Evolutionary conservation across 64 coral and sea anemone genomes (phyloP), one percentile per base, ranked within the genome.

Genomic region (Stichodactyla mertensii): DNA sequence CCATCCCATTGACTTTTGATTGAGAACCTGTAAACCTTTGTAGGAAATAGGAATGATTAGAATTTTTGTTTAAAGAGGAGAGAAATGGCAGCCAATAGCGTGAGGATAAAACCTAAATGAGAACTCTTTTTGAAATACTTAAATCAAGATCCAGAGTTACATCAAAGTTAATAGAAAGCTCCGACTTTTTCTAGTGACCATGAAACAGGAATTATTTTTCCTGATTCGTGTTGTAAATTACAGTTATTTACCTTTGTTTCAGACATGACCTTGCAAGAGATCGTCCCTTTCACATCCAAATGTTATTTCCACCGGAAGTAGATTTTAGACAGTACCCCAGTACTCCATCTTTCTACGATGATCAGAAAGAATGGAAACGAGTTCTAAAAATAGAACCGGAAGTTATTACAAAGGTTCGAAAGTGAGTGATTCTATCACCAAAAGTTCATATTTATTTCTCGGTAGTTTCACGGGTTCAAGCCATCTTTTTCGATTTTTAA

Each of bases 1-100:
- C 97, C 93, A 91, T 99, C 77, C 97, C 97, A 99, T 26, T 61
- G 56, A 86, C 66, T 87, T 26, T 74, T 52, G n/a, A 99, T 93
- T 18, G 83, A 58, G 83, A 95, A 93, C 24, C 91, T 84, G 69
- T 88, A 91, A 57, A 74, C 82, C 97, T 98, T 28, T 52, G 82
- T 78, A 12, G 78, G 79, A 55, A 80, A 24, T 45, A 45, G 36
- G 36, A 45, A 45, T 45, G 36, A 45, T 45, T 14, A 61, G 57
- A 78, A 58, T 58, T 58, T 15, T 58, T 6, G 14, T 58, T 58
- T 58, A 58, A 15, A 15, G 56, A 10, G 83, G 82, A 82, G 57
- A 15, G 8, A 58, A 11, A 11, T 58, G 14, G 56, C 14, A 11
- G 56, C 56, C 14, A n/a, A n/a, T n/a, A n/a, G n/a, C 56, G 4